Conservation (phyloP, 2,113 vertebrate species). For the Neotoma lepida region DNA sequence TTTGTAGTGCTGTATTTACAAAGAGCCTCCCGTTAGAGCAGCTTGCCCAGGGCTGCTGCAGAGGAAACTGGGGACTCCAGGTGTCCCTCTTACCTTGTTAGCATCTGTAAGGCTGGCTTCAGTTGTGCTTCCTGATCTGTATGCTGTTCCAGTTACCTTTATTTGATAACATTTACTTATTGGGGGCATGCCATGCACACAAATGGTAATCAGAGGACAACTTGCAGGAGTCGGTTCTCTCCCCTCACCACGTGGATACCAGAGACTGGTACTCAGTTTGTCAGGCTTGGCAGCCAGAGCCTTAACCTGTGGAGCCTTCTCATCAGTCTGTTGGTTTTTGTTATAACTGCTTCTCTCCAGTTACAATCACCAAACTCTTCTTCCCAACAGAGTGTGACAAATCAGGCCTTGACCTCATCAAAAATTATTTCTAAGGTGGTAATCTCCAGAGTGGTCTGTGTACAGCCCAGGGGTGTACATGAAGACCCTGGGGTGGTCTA, state of each 20-base stretch:
- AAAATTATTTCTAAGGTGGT: neutral
- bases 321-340: neutral
- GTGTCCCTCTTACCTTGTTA: neutral
- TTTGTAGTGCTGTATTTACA: neutral
- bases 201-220: neutral
- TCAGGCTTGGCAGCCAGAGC: neutral
- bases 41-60: neutral
- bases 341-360: conserved; percentile 26
- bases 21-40: neutral
- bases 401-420: neutral
- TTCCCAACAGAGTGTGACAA: neutral
- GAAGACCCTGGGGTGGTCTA: neutral
- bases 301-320: neutral
- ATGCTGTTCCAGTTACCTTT: neutral
- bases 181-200: neutral
- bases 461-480: fast-evolving
- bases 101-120: neutral
- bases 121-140: neutral
- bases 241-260: neutral
- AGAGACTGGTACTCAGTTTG: neutral
- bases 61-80: neutral
- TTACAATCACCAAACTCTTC: neutral
- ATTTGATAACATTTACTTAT: neutral
- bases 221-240: neutral
- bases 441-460: neutral